These are phyloP conservation scores for Schrankia costaestrigalis DNA, from an alignment of 2,888 invertebrate genomes.

Conservation along the genomic window DNA sequence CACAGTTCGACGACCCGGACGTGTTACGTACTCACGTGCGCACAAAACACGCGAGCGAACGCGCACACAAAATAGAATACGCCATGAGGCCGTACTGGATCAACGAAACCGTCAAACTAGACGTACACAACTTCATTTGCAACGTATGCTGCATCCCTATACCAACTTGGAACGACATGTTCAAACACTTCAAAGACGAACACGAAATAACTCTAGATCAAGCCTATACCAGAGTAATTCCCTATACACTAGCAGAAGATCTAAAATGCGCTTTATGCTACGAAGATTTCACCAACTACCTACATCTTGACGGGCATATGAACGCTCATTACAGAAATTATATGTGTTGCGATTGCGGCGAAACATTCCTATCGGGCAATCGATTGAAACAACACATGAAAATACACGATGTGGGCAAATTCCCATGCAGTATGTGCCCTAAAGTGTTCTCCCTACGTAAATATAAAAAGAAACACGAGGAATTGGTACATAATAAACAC, in stretches of 20 bases:
- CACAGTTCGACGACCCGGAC: slow-evolving; percentile 39
- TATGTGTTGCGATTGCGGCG: slow-evolving; percentile 57
- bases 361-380: slow-evolving; percentile 40
- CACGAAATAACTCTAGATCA: slow-evolving; percentile 44
- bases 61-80: slow-evolving; percentile 36
- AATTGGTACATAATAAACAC: slow-evolving; percentile 40
- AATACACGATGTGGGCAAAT: slow-evolving; percentile 62
- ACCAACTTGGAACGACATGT: slow-evolving; percentile 48
- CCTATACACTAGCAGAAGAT: slow-evolving; percentile 37
- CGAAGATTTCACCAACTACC: slow-evolving; percentile 36
- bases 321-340: slow-evolving; percentile 59
- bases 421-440: slow-evolving; percentile 61
- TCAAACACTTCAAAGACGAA: slow-evolving; percentile 42
- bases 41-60: slow-evolving; percentile 33
- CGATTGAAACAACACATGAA: slow-evolving; percentile 56
- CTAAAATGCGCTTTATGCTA: slow-evolving; percentile 49
- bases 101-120: slow-evolving; percentile 56
- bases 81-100: slow-evolving; percentile 47
- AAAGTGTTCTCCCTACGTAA: slow-evolving; percentile 62
- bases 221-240: slow-evolving; percentile 46
- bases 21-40: slow-evolving; percentile 46
- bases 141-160: slow-evolving; percentile 36
- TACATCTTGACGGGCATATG: slow-evolving; percentile 57
- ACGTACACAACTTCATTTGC: slow-evolving; percentile 48
- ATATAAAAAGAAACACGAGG: slow-evolving; percentile 49